Evolutionary conservation across 2,888 invertebrate genomes (phyloP).

Genomic region (Epinotia brunnichana): DNA sequence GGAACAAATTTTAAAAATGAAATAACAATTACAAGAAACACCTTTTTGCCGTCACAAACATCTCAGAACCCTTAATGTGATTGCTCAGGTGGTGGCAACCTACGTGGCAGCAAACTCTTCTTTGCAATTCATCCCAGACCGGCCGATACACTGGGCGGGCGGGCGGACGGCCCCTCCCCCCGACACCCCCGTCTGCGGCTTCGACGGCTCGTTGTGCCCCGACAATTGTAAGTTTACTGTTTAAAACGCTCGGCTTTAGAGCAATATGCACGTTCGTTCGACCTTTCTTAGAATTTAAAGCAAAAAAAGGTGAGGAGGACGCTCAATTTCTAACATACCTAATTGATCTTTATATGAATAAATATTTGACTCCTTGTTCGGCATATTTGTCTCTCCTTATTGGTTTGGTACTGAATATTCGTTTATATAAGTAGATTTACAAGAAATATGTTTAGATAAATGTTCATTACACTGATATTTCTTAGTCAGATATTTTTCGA

Average conservation of each 20-base stretch:
- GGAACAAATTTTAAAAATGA: no score
- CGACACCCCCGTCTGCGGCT: slow-evolving; percentile 96
- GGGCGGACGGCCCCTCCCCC: slow-evolving; percentile 89
- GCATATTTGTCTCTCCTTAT: no score
- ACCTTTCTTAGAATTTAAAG: no score
- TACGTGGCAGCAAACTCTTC: slow-evolving; percentile 92
- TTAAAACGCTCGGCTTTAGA: background rate
- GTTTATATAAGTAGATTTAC: no score
- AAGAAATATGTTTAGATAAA: no score
- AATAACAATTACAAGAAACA: background rate
- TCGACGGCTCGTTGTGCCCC: slow-evolving; percentile 94
- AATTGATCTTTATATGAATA: no score
- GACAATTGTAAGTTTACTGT: slow-evolving; percentile 86
- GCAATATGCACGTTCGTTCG: background rate
- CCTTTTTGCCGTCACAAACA: background rate
- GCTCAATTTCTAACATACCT: no score
- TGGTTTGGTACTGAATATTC: no score
- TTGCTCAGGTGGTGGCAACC: slow-evolving; percentile 92
- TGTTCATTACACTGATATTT: no score
- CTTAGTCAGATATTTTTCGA: no score
- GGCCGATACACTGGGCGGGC: slow-evolving; percentile 94
- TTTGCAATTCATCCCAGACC: slow-evolving; percentile 88
- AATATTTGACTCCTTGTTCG: no score
- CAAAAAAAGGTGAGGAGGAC: no score
- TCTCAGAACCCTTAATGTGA: slow-evolving; percentile 14